phyloP scores from a whole-genome alignment of 2,888 invertebrate genomes.

The Nemurella pictetii region DNA sequence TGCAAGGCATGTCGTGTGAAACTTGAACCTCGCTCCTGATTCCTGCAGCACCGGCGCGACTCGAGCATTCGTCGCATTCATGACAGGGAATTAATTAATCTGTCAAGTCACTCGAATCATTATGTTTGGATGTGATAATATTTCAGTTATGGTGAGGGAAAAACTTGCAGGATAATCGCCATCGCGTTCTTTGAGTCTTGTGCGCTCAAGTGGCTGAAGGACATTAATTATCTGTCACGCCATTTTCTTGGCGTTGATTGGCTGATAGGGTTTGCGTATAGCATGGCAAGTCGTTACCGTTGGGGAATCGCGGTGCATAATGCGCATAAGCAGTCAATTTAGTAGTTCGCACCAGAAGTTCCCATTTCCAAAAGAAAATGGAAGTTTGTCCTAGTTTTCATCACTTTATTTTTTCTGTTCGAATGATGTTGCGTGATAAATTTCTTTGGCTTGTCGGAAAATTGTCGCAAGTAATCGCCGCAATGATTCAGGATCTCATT shows the following conservation, averaged over 20 bases:
- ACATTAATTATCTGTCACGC: conserved; percentile 18
- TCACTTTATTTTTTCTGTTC: too few species aligned
- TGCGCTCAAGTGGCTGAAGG: not conserved
- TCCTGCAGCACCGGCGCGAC: not conserved
- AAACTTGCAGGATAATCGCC: not conserved
- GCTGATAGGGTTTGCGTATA: not conserved
- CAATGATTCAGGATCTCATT: too few species aligned
- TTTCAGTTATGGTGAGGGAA: not conserved
- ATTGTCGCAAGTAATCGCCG: too few species aligned
- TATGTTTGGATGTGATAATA: not conserved
- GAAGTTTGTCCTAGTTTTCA: too few species aligned
- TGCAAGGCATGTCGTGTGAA: not conserved
- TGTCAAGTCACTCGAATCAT: conserved; percentile 15
- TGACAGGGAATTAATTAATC: conserved; percentile 25
- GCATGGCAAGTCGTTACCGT: not conserved
- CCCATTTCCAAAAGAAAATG: too few species aligned
- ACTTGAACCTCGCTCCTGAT: not conserved
- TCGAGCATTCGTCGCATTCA: not conserved
- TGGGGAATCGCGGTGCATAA: too few species aligned
- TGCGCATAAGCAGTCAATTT: too few species aligned
- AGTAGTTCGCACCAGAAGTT: too few species aligned
- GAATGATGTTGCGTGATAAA: not conserved
- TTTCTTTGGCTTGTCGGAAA: not conserved
- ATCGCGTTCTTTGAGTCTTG: not conserved
- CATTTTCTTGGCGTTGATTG: not conserved